A percentile compares a stretch with the other conserved stretches of the same genome.
Conservation (phyloP, 2,113 vertebrate genomes). For the Catagonus wagneri region DNA sequence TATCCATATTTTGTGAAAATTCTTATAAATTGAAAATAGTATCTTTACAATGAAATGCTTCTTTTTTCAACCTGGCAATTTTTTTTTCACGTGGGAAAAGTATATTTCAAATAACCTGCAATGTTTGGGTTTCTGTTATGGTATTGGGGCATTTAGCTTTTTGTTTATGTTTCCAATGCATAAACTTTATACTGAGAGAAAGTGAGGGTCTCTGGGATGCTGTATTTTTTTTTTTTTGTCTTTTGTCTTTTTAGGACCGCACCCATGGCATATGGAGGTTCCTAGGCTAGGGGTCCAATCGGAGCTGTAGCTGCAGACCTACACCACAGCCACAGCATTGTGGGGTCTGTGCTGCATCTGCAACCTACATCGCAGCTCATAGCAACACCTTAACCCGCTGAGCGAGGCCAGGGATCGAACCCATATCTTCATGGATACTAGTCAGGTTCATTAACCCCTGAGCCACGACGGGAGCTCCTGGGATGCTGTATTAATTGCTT, state of each 20-base stretch:
- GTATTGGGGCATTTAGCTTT: not conserved
- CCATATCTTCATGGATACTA: too few species aligned
- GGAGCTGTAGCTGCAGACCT: too few species aligned
- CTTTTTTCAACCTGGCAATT: not conserved
- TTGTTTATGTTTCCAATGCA: not conserved
- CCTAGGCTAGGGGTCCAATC: too few species aligned
- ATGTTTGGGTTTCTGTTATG: not conserved
- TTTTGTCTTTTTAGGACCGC: too few species aligned
- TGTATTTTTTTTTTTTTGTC: too few species aligned
- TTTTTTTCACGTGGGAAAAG: not conserved
- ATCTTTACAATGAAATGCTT: slow-evolving; percentile 15
- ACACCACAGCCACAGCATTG: too few species aligned
- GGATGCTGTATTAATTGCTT: not conserved
- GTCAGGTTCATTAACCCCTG: too few species aligned
- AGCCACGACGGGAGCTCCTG: not conserved
- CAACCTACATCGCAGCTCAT: too few species aligned
- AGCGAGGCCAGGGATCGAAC: too few species aligned
- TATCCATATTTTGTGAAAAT: slow-evolving; percentile 30
- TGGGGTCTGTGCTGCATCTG: too few species aligned
- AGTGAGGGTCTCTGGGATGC: not conserved
- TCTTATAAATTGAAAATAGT: slow-evolving; percentile 45
- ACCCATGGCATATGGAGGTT: too few species aligned
- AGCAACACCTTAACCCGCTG: too few species aligned
- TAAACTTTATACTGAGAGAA: not conserved
- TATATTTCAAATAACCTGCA: not conserved